phyloP scores from a whole-genome alignment of 2,888 invertebrate genomes.

The Drosophila silvestris region DNA sequence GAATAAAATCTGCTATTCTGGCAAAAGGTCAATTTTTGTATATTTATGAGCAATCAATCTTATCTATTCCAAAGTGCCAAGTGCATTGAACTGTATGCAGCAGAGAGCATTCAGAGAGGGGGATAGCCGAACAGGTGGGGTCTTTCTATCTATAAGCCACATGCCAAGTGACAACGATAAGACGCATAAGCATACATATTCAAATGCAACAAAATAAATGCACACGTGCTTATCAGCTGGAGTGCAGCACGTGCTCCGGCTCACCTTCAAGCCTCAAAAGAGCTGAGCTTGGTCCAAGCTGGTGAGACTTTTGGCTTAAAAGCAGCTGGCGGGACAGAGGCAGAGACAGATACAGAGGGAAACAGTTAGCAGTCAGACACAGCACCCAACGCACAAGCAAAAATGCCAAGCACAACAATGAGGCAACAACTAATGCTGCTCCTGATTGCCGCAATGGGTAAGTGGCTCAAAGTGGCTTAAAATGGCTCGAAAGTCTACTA shows the following conservation, averaged over 20 bases:
- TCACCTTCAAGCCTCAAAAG: conserved; percentile 1
- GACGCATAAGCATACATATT: background rate
- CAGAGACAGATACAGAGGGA: conserved; percentile 24
- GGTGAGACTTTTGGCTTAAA: conserved; percentile 44
- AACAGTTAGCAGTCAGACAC: conserved; percentile 24
- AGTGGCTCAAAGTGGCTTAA: conserved; percentile 24
- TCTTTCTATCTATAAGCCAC: conserved; percentile 25
- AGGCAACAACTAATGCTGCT: conserved; percentile 58
- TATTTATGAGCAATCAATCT: background rate
- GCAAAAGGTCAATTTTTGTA: background rate
- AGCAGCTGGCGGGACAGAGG: conserved; percentile 44
- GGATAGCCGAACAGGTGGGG: background rate
- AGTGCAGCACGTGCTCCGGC: conserved; percentile 42
- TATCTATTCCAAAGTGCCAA: background rate
- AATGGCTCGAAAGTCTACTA: background rate
- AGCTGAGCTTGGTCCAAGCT: conserved; percentile 5
- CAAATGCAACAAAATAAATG: conserved; percentile 16
- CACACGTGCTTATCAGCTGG: conserved; percentile 54
- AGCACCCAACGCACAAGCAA: conserved; percentile 2
- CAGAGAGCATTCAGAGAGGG: background rate
- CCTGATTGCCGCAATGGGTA: conserved; percentile 60
- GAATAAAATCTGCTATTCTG: background rate
- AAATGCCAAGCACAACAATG: conserved; percentile 32
- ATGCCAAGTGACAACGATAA: conserved; percentile 26
- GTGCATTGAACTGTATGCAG: conserved; percentile 31